phyloP scores from a whole-genome alignment of 2,888 invertebrate species.

The Athetis lepigone region DNA sequence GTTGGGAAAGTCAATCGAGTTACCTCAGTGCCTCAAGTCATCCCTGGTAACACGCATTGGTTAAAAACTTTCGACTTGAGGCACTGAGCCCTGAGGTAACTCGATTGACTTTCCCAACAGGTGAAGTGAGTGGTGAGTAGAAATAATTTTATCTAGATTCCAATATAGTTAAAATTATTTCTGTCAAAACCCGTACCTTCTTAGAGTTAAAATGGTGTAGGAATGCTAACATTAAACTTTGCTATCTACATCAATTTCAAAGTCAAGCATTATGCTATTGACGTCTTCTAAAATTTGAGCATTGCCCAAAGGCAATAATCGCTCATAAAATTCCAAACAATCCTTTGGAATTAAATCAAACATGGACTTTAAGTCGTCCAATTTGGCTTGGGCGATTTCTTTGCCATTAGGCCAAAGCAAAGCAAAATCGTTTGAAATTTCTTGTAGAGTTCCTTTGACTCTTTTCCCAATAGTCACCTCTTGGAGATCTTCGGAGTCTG shows the following conservation, averaged over 20 bases:
- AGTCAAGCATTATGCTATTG: neutral
- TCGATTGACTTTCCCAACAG: no score
- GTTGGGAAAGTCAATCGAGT: no score
- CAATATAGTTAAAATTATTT: slow-evolving; percentile 3
- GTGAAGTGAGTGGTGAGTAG: slow-evolving; percentile 2
- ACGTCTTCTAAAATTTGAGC: neutral
- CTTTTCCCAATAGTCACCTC: slow-evolving; percentile 4
- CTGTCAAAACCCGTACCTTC: slow-evolving; percentile 6
- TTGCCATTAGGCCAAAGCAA: no score
- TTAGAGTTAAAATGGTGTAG: slow-evolving; percentile 5
- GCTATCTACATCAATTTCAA: neutral
- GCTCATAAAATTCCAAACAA: slow-evolving; percentile 2
- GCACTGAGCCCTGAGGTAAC: no score
- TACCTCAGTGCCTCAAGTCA: slow-evolving; percentile 1
- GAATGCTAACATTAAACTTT: slow-evolving; percentile 2
- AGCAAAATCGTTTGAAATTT: no score
- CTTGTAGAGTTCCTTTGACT: slow-evolving; percentile 9
- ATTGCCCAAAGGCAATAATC: no score
- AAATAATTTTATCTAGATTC: slow-evolving; percentile 5
- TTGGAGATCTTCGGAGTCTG: slow-evolving; percentile 7
- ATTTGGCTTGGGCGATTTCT: no score
- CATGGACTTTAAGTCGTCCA: no score
- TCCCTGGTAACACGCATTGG: slow-evolving; percentile 6
- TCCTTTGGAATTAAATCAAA: slow-evolving; percentile 3
- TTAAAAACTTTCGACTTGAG: slow-evolving; percentile 3